Conservation (phyloP, 2,888 invertebrate species). For the Dorcus parallelipipedus region DNA sequence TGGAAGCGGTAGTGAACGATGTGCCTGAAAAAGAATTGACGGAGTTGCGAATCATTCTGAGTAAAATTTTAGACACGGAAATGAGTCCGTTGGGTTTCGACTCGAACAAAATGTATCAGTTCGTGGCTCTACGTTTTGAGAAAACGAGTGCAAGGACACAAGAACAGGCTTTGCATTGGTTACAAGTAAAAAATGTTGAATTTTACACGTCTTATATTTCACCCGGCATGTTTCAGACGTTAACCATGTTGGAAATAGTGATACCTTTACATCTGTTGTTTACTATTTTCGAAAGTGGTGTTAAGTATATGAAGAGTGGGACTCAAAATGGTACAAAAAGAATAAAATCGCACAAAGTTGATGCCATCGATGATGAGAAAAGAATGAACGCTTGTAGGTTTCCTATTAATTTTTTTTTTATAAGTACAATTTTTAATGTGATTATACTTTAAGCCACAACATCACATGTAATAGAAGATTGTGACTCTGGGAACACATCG, state of each 20-base stretch:
- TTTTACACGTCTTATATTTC: constrained; percentile 13
- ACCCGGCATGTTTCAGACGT: constrained; percentile 56
- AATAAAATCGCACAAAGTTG: constrained; percentile 46
- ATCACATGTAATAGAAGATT: constrained; percentile 65
- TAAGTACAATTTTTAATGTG: not conserved
- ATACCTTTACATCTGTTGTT: constrained; percentile 85
- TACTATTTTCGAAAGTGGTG: constrained; percentile 86
- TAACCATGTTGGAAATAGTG: constrained; percentile 85
- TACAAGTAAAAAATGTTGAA: constrained; percentile 58
- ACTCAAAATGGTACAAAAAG: constrained; percentile 48
- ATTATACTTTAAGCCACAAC: constrained; percentile 25
- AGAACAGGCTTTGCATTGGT: constrained; percentile 85
- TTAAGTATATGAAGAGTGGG: constrained; percentile 65
- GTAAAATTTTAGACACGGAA: constrained; percentile 95
- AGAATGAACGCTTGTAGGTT: not conserved
- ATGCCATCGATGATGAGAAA: constrained; percentile 5
- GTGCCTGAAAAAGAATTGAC: constrained; percentile 84
- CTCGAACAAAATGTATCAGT: constrained; percentile 91
- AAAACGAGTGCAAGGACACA: constrained; percentile 78
- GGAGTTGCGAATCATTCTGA: constrained; percentile 78
- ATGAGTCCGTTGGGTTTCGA: constrained; percentile 93
- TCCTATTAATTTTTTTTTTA: not conserved
- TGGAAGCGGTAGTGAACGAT: constrained; percentile 93
- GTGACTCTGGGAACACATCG: constrained; percentile 63
- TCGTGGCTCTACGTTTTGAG: constrained; percentile 82